Base-by-base conservation (phyloP, 2,113 vertebrate species). In the Heterotilapia buettikoferi region DNA sequence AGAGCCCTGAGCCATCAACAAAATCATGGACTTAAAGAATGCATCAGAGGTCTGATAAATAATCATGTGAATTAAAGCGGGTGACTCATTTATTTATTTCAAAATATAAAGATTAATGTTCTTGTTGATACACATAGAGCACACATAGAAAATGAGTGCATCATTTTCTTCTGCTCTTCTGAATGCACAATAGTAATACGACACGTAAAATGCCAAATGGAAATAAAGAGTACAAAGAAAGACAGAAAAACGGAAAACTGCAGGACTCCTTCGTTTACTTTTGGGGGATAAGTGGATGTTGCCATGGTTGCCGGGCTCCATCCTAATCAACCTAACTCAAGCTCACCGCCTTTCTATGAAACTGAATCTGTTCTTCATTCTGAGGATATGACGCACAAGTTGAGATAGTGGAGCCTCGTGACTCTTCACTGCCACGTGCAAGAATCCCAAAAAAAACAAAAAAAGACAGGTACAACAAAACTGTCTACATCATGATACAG, bases 301-400 rank as follows among this genome's bases (percentile, higher is more conserved):
- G 85, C 90, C 76, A 93, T 93, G 91, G 93, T 80, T 85, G 82
- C 93, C 52, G 7, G 3, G 56, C 84, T 88, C 80, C 59, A 33
- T 83, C 84, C 61, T 84, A 80, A 91, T 89, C 68, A 87, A 90
- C 11, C 57, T 61, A 92, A 92, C 84, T 63, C 76, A 85, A 91
- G 88, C 81, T 88, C 66, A 21, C 81, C 16, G 5, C 53, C 57
- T 54, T 91, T 38, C 82, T 19, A 80, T 93, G 88, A 95, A 95
- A 94, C 91, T 86, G 80, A 88, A 95, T 90, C 87, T 31, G 88
- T 92, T 94, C 94, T 94, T 90, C 66, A 91, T 91, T 66, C 85
- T 86, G 24, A 90, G 91, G 82, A 91, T 87, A 84, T 93, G 88
- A 92, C 83, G 59, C 89, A 84, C 63, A 52, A 80, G 71, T 33